phyloP scores from a whole-genome alignment of 1,140 invertebrate genomes.

The Aphidius ervi region DNA sequence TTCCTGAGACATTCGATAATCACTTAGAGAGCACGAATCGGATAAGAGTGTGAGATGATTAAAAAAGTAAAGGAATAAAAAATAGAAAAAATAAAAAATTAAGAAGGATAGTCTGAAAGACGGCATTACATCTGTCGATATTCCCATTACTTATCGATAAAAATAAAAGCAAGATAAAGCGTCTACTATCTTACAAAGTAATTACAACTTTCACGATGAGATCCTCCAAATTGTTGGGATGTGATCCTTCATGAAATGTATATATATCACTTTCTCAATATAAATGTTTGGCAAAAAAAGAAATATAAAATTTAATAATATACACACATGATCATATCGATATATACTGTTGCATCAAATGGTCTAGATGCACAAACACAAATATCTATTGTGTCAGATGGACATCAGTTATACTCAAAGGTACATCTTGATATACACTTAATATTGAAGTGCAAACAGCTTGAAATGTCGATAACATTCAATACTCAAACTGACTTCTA shows the following conservation, averaged over 20 bases:
- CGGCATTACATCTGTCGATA: conserved; percentile 44
- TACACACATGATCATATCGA: too few relatives aligned
- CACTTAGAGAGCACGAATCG: too few relatives aligned
- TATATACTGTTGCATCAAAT: too few relatives aligned
- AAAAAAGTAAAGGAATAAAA: conserved; percentile 21
- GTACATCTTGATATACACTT: too few relatives aligned
- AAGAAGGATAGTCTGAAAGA: conserved; percentile 24
- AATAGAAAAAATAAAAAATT: conserved; percentile 16
- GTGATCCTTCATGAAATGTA: conserved; percentile 33
- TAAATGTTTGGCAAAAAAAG: neutral
- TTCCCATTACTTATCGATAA: conserved; percentile 39
- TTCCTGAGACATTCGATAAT: too few relatives aligned
- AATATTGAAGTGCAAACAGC: too few relatives aligned
- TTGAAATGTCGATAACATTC: too few relatives aligned
- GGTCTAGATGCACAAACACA: too few relatives aligned
- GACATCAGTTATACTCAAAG: too few relatives aligned
- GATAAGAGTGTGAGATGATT: too few relatives aligned
- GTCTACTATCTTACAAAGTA: conserved; percentile 30
- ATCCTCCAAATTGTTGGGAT: conserved; percentile 32
- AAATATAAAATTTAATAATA: neutral
- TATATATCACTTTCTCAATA: conserved; percentile 2
- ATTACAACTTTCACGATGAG: conserved; percentile 43
- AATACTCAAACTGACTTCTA: too few relatives aligned
- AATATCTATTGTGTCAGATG: too few relatives aligned
- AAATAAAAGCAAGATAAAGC: conserved; percentile 31